Base-by-base conservation (phyloP, 2,888 invertebrate genomes). In the Acleris emargana region DNA sequence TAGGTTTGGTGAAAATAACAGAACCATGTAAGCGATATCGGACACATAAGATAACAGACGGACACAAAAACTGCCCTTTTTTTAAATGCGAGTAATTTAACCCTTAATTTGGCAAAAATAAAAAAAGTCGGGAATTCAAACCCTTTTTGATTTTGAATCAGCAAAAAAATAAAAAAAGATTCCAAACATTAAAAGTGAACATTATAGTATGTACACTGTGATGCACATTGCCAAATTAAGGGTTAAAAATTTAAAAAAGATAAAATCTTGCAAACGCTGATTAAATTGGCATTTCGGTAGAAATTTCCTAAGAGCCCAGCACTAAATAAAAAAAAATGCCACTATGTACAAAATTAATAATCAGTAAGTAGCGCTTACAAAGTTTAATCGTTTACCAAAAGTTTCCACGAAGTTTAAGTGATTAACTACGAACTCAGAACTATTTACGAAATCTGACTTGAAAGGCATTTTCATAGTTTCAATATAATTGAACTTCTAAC, bases 1-100 rank as follows among this genome's bases (percentile, higher is more conserved):
- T 47, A 18, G 50, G 20, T 45, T 38, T 16, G 50, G 32, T 58
- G 17, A 42, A 62, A 13, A 51, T 50, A 43, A 42, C 22, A 17
- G 22, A 25, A 55, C 49, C 59, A 53, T 60, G 59, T 64, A 55
- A 64, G 54, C 32, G 64, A 64, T 64, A 64, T 64, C 43, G 42
- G 59, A 64, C 16, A 64, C 64, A 54, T 55, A 3, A 58, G 58
- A 59, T 59, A 59, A 54, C 5, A 25, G 32, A 38, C 28, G 25
- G 22, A 49, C 53, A 42, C 18, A 49, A 25, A 54, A 59, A 55
- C 25, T n/a, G 42, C 17, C 9, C 9, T 54, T 59, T 53, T n/a
- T 59, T 50, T 38, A n/a, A n/a, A n/a, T 45, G 32, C 1, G 13
- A 38, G 13, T 13, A 13, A 6, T 45, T 43, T n/a, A n/a, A n/a